phyloP scores from a whole-genome alignment of 2,113 vertebrate species.

The Blennius ocellaris region DNA sequence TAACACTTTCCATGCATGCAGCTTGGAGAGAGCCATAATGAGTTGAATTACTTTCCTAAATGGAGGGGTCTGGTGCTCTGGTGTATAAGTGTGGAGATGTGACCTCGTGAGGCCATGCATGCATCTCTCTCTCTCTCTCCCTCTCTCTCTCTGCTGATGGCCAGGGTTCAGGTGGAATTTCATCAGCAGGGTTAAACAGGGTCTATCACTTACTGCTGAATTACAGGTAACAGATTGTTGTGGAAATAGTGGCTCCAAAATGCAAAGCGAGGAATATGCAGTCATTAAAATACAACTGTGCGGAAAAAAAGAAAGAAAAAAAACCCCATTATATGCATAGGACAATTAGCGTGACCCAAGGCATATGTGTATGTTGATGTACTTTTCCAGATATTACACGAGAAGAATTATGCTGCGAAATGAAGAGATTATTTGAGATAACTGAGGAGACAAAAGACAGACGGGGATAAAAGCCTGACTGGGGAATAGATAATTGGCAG shows the following conservation, averaged over 20 bases:
- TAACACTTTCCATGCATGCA: slow-evolving; percentile 56
- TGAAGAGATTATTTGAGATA: slow-evolving; percentile 20
- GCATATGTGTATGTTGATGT: too few species aligned
- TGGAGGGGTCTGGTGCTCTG: slow-evolving; percentile 58
- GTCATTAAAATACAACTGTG: too few species aligned
- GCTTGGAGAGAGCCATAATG: slow-evolving; percentile 58
- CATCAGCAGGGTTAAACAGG: slow-evolving; percentile 44
- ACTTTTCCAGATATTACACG: neutral
- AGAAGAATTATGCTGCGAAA: slow-evolving; percentile 35
- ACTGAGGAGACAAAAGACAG: slow-evolving; percentile 40
- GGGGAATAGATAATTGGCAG: slow-evolving; percentile 60
- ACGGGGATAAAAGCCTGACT: slow-evolving; percentile 36
- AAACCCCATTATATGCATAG: too few species aligned
- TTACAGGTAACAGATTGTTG: neutral
- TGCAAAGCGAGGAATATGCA: neutral
- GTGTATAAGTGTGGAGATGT: slow-evolving; percentile 36
- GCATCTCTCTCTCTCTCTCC: slow-evolving; percentile 20
- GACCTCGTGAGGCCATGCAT: slow-evolving; percentile 40
- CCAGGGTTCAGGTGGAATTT: slow-evolving; percentile 16
- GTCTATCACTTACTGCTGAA: neutral
- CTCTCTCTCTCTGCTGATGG: slow-evolving; percentile 14
- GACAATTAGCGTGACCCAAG: too few species aligned
- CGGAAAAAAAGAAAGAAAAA: too few species aligned
- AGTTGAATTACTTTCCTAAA: slow-evolving; percentile 67
- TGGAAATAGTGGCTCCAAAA: neutral